A percentile compares a stretch with the other conserved stretches of the same genome.
Evolutionary conservation across 2,888 invertebrate species (phyloP).

Genomic region (Eurytoma californica): DNA sequence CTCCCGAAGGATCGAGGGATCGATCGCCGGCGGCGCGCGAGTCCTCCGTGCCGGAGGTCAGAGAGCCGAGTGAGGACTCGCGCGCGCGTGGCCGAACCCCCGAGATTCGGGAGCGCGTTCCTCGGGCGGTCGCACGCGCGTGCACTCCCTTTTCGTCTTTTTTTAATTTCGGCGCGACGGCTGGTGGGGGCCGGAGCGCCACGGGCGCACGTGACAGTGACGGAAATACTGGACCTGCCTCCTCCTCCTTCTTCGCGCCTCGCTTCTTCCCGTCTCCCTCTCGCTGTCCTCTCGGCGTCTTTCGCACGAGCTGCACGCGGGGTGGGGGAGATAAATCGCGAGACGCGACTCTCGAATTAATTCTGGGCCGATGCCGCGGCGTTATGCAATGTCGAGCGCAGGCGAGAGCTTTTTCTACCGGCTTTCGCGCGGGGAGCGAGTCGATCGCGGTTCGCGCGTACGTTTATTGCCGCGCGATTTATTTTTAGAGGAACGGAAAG

Average conservation of each 20-base stretch:
- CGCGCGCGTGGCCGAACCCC: constrained; percentile 12
- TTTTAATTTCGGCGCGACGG: not conserved
- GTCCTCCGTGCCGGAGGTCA: constrained; percentile 67
- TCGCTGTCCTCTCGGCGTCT: constrained; percentile 14
- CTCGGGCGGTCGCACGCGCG: too few relatives aligned
- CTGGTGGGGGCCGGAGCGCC: not conserved
- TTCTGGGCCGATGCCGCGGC: constrained; percentile 34
- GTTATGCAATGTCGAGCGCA: constrained; percentile 42
- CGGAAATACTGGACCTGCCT: constrained; percentile 52
- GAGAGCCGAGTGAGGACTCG: constrained; percentile 66
- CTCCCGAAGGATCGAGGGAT: not conserved
- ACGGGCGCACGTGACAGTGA: constrained; percentile 43
- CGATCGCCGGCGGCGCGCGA: constrained; percentile 31
- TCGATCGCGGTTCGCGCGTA: not conserved
- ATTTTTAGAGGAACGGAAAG: not conserved
- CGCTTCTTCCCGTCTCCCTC: constrained; percentile 20
- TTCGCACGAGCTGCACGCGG: not conserved
- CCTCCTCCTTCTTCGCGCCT: constrained; percentile 49
- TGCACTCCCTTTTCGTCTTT: not conserved
- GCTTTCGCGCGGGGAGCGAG: too few relatives aligned
- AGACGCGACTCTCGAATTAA: constrained; percentile 39
- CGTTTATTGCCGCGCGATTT: not conserved
- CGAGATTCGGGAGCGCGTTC: constrained; percentile 34
- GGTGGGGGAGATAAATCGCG: constrained; percentile 43
- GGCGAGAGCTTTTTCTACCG: not conserved